These are phyloP conservation scores for Actinemys pallida DNA, from an alignment of 2,113 vertebrate species.

Conservation along the genomic window DNA sequence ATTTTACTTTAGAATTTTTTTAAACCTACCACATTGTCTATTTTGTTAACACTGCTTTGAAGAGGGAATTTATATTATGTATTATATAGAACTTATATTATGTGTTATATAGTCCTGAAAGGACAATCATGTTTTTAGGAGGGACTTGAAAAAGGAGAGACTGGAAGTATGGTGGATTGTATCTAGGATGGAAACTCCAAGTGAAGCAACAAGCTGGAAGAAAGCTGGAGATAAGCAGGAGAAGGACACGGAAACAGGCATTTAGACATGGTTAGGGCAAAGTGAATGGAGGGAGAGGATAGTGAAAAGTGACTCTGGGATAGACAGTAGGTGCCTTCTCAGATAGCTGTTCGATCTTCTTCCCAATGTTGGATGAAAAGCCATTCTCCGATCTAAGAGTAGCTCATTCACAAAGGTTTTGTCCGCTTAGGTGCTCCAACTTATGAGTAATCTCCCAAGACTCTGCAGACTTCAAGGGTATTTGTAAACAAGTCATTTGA, in stretches of 20 bases:
- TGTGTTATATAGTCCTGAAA: not conserved
- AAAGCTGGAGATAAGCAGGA: not conserved
- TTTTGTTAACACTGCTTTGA: not conserved
- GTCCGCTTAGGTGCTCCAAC: not conserved
- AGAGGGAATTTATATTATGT: not conserved
- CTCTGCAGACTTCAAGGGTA: not conserved
- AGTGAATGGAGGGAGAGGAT: not conserved
- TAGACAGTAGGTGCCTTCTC: not conserved
- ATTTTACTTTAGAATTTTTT: not conserved
- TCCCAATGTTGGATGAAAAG: conserved; percentile 2
- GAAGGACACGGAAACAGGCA: not conserved
- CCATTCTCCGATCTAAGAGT: not conserved
- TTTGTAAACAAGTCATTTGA: conserved; percentile 2
- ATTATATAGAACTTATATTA: not conserved
- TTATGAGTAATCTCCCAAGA: not conserved
- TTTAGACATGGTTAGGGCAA: not conserved
- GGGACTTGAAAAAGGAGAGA: not conserved
- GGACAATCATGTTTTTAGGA: not conserved
- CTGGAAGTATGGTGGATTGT: not conserved
- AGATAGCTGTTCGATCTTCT: not conserved
- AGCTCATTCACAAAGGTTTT: not conserved
- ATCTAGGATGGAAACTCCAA: not conserved
- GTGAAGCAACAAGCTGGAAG: not conserved
- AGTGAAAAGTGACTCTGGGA: not conserved
- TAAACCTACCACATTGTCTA: rapidly evolving